Percentiles rank a stretch among this genome's conserved stretches.
phyloP scores from a whole-genome alignment of 2,888 invertebrate species.

The Trilocha varians region DNA sequence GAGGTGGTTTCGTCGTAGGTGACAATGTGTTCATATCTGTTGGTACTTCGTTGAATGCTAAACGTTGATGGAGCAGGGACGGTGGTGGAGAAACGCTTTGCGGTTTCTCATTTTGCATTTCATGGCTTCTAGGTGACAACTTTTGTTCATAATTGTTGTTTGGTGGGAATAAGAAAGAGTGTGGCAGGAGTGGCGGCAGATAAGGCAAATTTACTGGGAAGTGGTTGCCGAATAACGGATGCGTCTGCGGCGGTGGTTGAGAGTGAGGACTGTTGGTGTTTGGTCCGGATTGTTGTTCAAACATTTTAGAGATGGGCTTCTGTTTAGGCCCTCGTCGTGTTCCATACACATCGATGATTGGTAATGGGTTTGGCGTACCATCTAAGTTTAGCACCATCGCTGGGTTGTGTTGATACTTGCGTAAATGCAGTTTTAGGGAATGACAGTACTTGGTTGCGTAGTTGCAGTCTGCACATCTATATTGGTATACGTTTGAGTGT shows the following conservation, averaged over 20 bases:
- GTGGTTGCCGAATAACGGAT: conserved; percentile 55
- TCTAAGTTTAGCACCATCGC: conserved; percentile 92
- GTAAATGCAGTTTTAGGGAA: conserved; percentile 93
- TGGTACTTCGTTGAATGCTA: conserved; percentile 41
- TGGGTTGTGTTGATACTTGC: conserved; percentile 93
- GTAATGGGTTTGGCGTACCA: conserved; percentile 89
- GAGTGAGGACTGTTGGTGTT: conserved; percentile 29
- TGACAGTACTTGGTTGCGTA: conserved; percentile 99
- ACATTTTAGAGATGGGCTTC: conserved; percentile 52
- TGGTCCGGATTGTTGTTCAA: conserved; percentile 37
- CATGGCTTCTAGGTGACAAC: conserved; percentile 38
- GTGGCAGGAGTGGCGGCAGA: conserved; percentile 59
- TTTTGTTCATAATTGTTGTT: conserved; percentile 57
- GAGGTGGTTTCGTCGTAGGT: conserved; percentile 39
- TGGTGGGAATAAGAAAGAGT: conserved; percentile 64
- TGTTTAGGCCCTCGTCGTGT: conserved; percentile 90
- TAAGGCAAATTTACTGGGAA: conserved; percentile 63
- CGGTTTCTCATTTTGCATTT: conserved; percentile 32
- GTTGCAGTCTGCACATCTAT: conserved; percentile 92
- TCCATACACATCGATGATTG: conserved; percentile 93
- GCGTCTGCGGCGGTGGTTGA: conserved; percentile 39
- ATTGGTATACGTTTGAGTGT: conserved; percentile 93
- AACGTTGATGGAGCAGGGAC: conserved; percentile 52
- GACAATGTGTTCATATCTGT: conserved; percentile 26
- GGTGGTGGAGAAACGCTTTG: conserved; percentile 38